Base-by-base conservation (phyloP, 2,888 invertebrate species). In the Diadromus collaris region DNA sequence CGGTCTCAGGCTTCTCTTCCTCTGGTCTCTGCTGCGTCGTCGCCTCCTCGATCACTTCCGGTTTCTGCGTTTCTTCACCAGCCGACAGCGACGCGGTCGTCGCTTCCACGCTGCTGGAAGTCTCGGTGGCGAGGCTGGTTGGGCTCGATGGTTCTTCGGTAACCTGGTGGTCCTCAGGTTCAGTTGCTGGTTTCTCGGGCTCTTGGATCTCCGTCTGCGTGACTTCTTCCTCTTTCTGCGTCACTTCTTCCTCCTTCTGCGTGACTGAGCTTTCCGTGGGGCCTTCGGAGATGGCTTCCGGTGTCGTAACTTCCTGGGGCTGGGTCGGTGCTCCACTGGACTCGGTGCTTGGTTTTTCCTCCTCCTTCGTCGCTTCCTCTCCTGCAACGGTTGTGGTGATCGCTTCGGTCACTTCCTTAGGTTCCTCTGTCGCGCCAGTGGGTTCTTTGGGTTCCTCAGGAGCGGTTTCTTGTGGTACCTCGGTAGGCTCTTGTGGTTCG, bases 191-290 rank as follows among this genome's bases (percentile, higher is more conserved):
- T 6, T 32, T 6, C 68, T 81, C 79, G 16, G 78, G 68, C 61
- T 61, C 67, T 34, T 60, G 21, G 9, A 73, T 56, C 10, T 21
- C 48, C 61, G 64, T 63, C 32, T 61, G 69, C n/a, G 60, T 71
- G 9, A 68, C 83, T 41, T 86, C 27, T 38, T 56, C 69, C 32
- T 60, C 69, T 51, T 61, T 68, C 54, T 80, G 80, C 4, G 78
- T 80, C 10, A 56, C 24, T 48, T 34, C 69, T 13, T 29, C 21
- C 16, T 65, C 70, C 46, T 63, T 76, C 19, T 65, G 74, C 41
- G 68, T 61, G 54, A 68, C 71, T 44, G 70, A 60, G n/a, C n/a
- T 34, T 77, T 80, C 82, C 9, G 76, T 64, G 48, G 72, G 48
- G 41, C 76, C 67, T 19, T 76, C 81, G 10, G 75, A 65, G 7